Conservation (phyloP, 2,888 invertebrate genomes). For the Oasisia sp. region DNA sequence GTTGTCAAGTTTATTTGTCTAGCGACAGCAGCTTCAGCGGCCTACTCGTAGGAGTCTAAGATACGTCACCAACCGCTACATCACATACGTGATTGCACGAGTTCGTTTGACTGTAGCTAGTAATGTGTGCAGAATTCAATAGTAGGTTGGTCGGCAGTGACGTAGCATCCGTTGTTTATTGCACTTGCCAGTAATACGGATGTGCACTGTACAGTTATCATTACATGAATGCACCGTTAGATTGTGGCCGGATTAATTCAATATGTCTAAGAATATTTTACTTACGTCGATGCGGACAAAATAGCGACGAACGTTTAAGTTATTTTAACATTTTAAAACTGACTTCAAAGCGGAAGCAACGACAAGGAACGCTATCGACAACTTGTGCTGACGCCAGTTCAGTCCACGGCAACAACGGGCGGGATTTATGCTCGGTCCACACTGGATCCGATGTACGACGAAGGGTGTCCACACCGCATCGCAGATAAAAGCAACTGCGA, state of each 20-base stretch:
- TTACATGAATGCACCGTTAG: too few species aligned
- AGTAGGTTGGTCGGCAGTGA: neutral
- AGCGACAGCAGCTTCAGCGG: neutral
- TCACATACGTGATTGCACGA: neutral
- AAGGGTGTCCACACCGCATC: too few species aligned
- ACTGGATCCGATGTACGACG: too few species aligned
- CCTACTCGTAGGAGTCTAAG: neutral
- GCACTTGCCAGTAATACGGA: neutral
- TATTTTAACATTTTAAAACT: neutral
- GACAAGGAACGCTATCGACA: neutral
- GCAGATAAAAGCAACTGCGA: too few species aligned
- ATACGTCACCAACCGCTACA: neutral
- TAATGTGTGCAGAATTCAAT: neutral
- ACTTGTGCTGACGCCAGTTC: neutral
- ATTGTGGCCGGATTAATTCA: too few species aligned
- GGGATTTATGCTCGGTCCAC: too few species aligned
- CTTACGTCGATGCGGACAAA: neutral
- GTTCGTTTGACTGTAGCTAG: neutral
- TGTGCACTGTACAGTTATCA: neutral
- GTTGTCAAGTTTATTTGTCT: neutral
- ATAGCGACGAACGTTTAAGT: neutral
- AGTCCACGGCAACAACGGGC: neutral
- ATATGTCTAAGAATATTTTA: too few species aligned
- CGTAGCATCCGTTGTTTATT: neutral
- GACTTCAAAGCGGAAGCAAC: neutral